Conservation (phyloP, 2,113 vertebrate genomes). For the Phyllopteryx taeniolatus region DNA sequence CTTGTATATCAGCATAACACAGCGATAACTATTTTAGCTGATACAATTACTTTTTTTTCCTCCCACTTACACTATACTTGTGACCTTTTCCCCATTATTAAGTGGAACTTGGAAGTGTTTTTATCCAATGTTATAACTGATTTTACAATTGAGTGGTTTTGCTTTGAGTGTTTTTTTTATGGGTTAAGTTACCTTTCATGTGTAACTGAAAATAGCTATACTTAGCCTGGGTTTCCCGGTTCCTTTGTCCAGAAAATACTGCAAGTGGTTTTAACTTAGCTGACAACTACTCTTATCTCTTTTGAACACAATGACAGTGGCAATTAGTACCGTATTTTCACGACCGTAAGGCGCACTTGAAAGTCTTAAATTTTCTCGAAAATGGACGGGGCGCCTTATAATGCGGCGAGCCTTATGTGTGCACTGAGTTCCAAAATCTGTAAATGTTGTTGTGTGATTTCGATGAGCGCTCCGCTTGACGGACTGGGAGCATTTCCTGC, state of each 20-base stretch:
- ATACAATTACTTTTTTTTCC: constrained; percentile 16
- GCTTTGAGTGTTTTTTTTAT: constrained; percentile 48
- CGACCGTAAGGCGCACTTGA: no score
- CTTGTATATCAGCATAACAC: constrained; percentile 12
- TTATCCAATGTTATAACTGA: constrained; percentile 46
- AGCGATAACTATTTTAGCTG: constrained; percentile 16
- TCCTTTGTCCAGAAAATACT: constrained; percentile 45
- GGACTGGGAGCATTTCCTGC: no score
- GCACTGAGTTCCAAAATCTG: no score
- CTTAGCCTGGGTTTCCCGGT: constrained; percentile 31
- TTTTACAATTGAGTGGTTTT: constrained; percentile 51
- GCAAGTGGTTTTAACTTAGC: constrained; percentile 43
- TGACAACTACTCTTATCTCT: constrained; percentile 46
- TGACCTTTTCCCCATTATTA: constrained; percentile 30
- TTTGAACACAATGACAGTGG: constrained; percentile 33
- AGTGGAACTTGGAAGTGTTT: constrained; percentile 34
- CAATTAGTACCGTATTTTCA: constrained; percentile 51
- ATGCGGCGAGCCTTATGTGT: no score
- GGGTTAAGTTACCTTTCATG: constrained; percentile 29
- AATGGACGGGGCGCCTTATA: no score
- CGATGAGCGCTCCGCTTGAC: no score
- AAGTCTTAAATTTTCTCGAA: no score
- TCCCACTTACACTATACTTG: constrained; percentile 19
- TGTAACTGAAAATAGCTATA: constrained; percentile 46
- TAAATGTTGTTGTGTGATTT: no score